Evolutionary conservation across 2,888 invertebrate species (phyloP), one percentile per base, ranked within the genome.

Genomic region (Drosophila lacicola): DNA sequence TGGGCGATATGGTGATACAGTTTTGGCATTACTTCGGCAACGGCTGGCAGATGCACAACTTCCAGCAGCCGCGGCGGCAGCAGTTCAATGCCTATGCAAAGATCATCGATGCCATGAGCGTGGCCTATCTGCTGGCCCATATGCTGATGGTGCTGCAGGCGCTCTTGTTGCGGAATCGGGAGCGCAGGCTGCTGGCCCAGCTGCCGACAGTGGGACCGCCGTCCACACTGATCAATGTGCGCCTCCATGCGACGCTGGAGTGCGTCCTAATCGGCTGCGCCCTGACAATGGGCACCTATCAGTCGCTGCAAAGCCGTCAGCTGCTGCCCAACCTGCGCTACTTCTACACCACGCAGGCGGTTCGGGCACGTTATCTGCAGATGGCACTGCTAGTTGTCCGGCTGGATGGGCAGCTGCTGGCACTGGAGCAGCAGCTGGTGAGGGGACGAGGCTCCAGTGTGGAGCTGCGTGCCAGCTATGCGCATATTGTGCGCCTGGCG

Each of bases 351-450:
- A 41, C 69, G 2, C 78, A 78, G 25, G 75, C 81, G 8, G 77
- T 88, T 0, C 68, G 86, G 0, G 78, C 78, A 1, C 76, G 85
- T 1, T 90, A 78, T 37, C 55, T 83, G 46, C 86, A 90, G 55
- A 70, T 77, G 50, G 17, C 74, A 4, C 17, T 80, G 10, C 54
- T 83, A 3, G 80, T 89, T 11, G 58, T 63, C 13, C 75, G 90
- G 13, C 63, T 89, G 51, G 78, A 90, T 19, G 44, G 29, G 0
- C 71, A 71, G 36, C 58, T 89, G 65, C 14, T 68, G 34, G 21
- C 47, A 11, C 61, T 83, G 55, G 53, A 72, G 39, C 45, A 34
- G 10, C 45, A 66, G 13, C 29, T 78, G 41, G 11, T 17, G 0
- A 9, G 13, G 1, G 47, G 49, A 3, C 14, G 36, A 0, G 21